Conservation (phyloP, 2,797 vertebrate genomes). For the Eutrigla gurnardus region DNA sequence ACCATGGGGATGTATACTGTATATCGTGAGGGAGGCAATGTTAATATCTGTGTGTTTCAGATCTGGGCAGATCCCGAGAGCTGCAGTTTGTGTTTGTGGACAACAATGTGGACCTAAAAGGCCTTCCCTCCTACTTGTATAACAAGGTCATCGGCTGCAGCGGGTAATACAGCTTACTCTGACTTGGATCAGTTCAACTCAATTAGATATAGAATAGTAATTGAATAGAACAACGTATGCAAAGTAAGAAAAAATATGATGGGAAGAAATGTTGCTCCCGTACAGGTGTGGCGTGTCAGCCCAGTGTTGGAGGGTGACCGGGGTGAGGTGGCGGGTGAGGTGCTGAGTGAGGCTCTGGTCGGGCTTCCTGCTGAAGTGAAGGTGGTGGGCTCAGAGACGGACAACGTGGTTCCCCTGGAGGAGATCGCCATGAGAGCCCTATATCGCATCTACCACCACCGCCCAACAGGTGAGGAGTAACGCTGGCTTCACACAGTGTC, state of each 20-base stretch:
- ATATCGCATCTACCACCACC: conserved; percentile 80
- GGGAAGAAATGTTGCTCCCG: background rate
- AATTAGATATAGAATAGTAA: too few relatives aligned
- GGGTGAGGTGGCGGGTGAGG: conserved; percentile 67
- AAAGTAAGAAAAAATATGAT: background rate
- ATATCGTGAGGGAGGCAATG: background rate
- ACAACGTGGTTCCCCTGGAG: conserved; percentile 91
- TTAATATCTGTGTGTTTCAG: conserved; percentile 77
- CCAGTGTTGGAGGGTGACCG: conserved; percentile 79
- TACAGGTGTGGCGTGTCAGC: conserved; percentile 91
- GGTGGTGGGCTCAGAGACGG: conserved; percentile 87
- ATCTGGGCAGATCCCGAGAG: conserved; percentile 94
- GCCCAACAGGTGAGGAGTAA: conserved; percentile 82
- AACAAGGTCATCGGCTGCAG: conserved; percentile 98
- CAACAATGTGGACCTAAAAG: conserved; percentile 93
- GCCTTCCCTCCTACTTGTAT: conserved; percentile 94
- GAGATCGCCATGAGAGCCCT: conserved; percentile 92
- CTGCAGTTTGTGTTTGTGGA: conserved; percentile 97
- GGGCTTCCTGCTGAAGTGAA: conserved; percentile 94
- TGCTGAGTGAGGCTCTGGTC: conserved; percentile 85
- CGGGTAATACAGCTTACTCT: conserved; percentile 84
- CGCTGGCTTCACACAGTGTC: too few relatives aligned
- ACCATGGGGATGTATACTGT: background rate
- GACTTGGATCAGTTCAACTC: background rate
- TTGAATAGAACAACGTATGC: too few relatives aligned